Base-by-base conservation (phyloP, 2,797 vertebrate genomes). In the Hapalemur alaotrensis region DNA sequence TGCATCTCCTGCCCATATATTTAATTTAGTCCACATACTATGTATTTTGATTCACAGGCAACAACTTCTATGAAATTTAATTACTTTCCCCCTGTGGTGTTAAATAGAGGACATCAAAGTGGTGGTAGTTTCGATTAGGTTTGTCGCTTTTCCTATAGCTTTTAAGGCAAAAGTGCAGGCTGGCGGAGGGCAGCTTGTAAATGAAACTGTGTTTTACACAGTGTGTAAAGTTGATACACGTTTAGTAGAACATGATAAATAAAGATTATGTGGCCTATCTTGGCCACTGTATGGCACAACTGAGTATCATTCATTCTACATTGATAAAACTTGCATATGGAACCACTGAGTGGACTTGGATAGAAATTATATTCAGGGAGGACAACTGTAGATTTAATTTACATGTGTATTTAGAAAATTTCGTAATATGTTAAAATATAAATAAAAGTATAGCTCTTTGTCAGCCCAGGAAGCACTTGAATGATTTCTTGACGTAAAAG, bases 61-160 rank as follows among this genome's bases (percentile, higher is more conserved):
- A 52, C 50, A 85, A 67, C 61, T 97, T 95, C 25, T 93, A 17
- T 89, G 91, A 90, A 94, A 86, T 97, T 83, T 84, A 78, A 96
- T 94, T 95, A 91, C 72, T 63, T 95, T 73, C 12, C 32, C 5
- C 30, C 83, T 50, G 30, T 4, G 14, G 22, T 20, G 12, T 91
- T 95, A 75, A 95, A 89, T 65, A 73, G 82, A 96, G 48, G 63
- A 59, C 23, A 88, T 81, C 32, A 61, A 67, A 95, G 85, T 78
- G 28, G 35, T 90, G 67, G 63, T 84, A 14, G 48, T 50, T 91
- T 78, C 75, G 73, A 28, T 89, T 95, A 88, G 61, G 7, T 91
- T 75, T 95, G 23, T 72, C 79, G 82, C 28, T 38, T 84, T 80
- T 89, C 23, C 79, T 86, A 8, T 95, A 70, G 43, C 30, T 93